Percentiles rank a stretch among this genome's conserved stretches.
Conservation (phyloP, 2,888 invertebrate genomes). For the Lycophotia porphyrea region DNA sequence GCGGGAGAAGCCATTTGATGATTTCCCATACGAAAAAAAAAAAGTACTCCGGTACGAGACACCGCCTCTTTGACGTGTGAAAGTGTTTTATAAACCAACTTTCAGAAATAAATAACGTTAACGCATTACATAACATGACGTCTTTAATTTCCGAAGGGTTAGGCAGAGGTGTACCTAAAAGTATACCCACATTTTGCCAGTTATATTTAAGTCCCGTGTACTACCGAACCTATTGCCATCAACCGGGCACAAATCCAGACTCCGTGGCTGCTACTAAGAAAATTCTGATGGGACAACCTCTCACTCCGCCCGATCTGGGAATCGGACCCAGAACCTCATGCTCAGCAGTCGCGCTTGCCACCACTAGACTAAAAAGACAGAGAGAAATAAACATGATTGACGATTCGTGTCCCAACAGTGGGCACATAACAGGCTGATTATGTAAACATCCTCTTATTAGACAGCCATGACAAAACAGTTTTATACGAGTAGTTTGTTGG, state of each 20-base stretch:
- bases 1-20: too few relatives aligned
- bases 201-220: neutral
- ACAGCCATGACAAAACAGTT: constrained; percentile 33
- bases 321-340: neutral
- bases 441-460: constrained; percentile 39
- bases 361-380: neutral
- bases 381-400: constrained; percentile 35
- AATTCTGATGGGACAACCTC: neutral
- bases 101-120: neutral
- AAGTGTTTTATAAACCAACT: neutral
- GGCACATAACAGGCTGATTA: neutral
- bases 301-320: neutral
- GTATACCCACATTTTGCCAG: neutral
- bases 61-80: neutral
- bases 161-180: neutral
- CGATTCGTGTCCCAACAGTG: neutral
- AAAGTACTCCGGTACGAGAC: neutral
- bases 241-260: neutral
- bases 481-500: constrained; percentile 9
- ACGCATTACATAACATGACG: neutral
- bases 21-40: too few relatives aligned
- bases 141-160: neutral
- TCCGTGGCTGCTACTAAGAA: neutral
- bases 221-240: neutral
- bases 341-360: neutral